Evolutionary conservation across 2,888 invertebrate genomes (phyloP), one percentile per base, ranked within the genome.

Genomic region (Alsophila aescularia): DNA sequence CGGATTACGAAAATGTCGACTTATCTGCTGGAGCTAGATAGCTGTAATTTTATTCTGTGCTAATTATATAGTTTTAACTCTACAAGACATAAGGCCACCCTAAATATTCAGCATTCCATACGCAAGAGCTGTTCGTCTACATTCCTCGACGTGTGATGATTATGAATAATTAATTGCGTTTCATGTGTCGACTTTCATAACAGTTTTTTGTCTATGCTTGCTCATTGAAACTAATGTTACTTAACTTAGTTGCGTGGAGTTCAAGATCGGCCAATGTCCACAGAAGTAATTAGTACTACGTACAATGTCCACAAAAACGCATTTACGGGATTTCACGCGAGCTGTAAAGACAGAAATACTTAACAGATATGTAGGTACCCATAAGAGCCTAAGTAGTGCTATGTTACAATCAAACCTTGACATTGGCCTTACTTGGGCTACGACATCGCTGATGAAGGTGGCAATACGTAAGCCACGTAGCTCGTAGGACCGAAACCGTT

Each of bases 1-100:
- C 15, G 7, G 18, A 35, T 52, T 52, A 52, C 45, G 52, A 45
- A 52, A 52, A 44, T 21, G 29, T 18, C 39, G 37, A 27, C 34
- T 40, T 45, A 45, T 52, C 27, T 52, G 9, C 35, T 8, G 39
- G 21, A 32, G 24, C 39, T 24, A 44, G 45, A 34, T 40, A 31
- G 8, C 12, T 36, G 13, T 40, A 34, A 52, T 29, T 36, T 31
- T n/a, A 41, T 42, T 35, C 36, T 27, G 29, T 34, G 27, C 40
- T 42, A 42, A 50, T 50, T 50, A 41, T 41, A 42, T 24, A 31
- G 34, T 48, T 40, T 24, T 18, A 24, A 29, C 39, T 35, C 10
- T n/a, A 29, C 10, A 13, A 7, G 14, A 16, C 48, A n/a, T n/a
- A 48, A 39, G 40, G 48, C 39, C 32, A 48, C 13, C 31, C 29